Percentiles rank a stretch among this genome's conserved stretches.
Conservation (phyloP, 2,797 vertebrate genomes). For the Phyllotis vaccarum region DNA sequence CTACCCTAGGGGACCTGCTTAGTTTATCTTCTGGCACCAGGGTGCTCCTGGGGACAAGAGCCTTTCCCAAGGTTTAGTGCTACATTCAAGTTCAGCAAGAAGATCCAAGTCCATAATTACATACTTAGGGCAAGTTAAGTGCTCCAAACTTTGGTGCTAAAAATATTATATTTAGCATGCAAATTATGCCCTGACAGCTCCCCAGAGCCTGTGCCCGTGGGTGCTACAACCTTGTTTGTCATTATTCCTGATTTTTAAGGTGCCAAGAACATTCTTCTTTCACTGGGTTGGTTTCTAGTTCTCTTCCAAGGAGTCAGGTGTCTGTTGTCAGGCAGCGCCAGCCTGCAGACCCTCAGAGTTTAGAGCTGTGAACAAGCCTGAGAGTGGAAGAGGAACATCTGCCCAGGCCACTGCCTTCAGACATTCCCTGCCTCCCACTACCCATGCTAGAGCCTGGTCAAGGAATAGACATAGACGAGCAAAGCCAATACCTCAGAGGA, state of each 20-base stretch:
- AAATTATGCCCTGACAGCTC: slow-evolving; percentile 81
- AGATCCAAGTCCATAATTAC: slow-evolving; percentile 75
- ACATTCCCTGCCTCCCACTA: neutral
- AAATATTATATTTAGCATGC: slow-evolving; percentile 79
- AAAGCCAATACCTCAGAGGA: accelerated
- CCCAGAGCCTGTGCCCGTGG: slow-evolving; percentile 61
- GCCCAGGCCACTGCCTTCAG: accelerated
- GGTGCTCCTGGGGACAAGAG: slow-evolving; percentile 58
- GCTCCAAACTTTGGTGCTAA: slow-evolving; percentile 76
- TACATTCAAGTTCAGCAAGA: slow-evolving; percentile 37
- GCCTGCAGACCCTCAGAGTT: neutral
- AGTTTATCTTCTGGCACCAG: neutral
- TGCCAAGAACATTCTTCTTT: slow-evolving; percentile 54
- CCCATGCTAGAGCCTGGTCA: neutral
- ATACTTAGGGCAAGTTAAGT: slow-evolving; percentile 71
- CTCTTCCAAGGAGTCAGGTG: slow-evolving; percentile 18
- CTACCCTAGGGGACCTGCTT: neutral
- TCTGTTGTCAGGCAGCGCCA: neutral
- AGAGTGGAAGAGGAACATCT: neutral
- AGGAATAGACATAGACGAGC: neutral
- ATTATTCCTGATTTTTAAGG: slow-evolving; percentile 66
- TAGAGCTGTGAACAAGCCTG: neutral
- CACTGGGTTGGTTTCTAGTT: neutral
- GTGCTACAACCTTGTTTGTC: slow-evolving; percentile 69
- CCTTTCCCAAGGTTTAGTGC: neutral